A percentile compares a stretch with the other conserved stretches of the same genome.
phyloP scores from a whole-genome alignment of 2,113 vertebrate genomes.

The Paramormyrops kingsleyae region DNA sequence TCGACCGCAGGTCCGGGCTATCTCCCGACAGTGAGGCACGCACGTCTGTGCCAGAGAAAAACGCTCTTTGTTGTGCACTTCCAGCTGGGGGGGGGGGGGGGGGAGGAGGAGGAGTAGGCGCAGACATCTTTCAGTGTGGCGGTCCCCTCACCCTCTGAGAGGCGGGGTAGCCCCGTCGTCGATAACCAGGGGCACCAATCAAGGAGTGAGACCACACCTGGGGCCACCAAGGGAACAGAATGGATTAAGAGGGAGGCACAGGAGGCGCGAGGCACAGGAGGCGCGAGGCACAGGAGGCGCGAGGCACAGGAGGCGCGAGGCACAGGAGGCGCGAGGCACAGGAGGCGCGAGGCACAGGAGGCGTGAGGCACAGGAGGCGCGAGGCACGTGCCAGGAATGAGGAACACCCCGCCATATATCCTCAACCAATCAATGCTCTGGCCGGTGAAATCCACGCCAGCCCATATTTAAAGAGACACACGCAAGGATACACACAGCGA shows the following conservation, averaged over 20 bases:
- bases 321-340: neutral
- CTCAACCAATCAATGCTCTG: slow-evolving; percentile 12
- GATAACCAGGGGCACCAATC: neutral
- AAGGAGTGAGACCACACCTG: neutral
- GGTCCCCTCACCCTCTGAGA: neutral
- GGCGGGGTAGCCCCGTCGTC: neutral
- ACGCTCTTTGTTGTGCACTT: neutral
- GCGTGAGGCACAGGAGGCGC: neutral
- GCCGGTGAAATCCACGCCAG: neutral
- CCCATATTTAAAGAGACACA: neutral
- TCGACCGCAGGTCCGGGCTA: neutral
- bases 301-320: neutral
- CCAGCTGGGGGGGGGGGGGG: neutral
- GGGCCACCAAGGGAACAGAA: neutral
- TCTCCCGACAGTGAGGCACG: neutral
- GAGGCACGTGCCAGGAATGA: neutral
- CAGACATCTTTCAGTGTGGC: neutral
- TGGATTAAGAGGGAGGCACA: neutral
- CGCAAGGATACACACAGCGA: neutral
- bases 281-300: neutral
- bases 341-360: neutral
- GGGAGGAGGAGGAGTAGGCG: neutral
- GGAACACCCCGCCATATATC: neutral
- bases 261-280: neutral
- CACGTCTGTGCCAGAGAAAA: neutral